phyloP scores from a whole-genome alignment of 2,888 invertebrate genomes.

The Digitonthophagus gazella region DNA sequence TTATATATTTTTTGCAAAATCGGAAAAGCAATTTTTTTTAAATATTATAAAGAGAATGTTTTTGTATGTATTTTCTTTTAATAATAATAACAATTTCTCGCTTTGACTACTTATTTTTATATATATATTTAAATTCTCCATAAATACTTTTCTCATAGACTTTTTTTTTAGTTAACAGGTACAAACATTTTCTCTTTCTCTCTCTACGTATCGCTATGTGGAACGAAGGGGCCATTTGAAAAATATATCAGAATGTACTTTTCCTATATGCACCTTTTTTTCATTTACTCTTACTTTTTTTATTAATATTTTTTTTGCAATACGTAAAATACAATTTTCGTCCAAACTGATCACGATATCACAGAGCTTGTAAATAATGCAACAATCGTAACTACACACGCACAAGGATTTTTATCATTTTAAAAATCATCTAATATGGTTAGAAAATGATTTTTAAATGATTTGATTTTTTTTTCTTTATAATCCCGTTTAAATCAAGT shows the following conservation, averaged over 20 bases:
- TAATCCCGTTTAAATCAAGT: background rate
- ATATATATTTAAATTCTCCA: background rate
- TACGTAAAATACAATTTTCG: background rate
- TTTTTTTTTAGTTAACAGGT: background rate
- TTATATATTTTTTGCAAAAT: too few species aligned
- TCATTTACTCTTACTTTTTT: background rate
- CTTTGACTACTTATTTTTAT: background rate
- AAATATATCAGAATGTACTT: background rate
- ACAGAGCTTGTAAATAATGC: slow-evolving; percentile 9
- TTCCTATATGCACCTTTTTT: background rate
- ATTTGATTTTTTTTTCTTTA: background rate
- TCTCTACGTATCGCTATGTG: background rate
- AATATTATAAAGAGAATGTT: background rate
- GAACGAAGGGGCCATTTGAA: background rate
- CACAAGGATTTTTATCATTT: background rate
- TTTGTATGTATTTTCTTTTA: background rate
- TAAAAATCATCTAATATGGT: too few species aligned
- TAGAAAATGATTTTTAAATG: background rate
- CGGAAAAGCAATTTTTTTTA: too few species aligned
- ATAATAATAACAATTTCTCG: background rate
- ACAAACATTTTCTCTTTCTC: background rate
- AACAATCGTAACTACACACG: background rate
- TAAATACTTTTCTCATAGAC: too few species aligned
- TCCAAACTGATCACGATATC: slow-evolving; percentile 12
- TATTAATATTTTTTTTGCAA: background rate